Conservation (phyloP, 1,140 invertebrate genomes). For the Heterodera schachtii region DNA sequence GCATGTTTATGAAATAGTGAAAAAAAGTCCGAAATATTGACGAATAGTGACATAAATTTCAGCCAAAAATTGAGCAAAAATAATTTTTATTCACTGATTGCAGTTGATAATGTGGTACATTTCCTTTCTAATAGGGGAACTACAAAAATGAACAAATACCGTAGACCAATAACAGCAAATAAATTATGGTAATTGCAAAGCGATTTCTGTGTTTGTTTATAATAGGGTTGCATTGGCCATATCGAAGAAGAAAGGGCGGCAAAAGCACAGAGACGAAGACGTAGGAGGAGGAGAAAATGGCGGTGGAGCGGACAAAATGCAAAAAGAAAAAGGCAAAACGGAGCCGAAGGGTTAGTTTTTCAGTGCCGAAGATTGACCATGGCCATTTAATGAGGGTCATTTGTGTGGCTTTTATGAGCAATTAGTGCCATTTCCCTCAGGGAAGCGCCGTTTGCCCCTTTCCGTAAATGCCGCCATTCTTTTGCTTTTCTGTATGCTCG, state of each 20-base stretch:
- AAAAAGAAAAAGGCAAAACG: background rate
- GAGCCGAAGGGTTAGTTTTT: conserved; percentile 9
- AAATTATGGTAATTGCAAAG: no score
- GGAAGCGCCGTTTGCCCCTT: conserved; percentile 58
- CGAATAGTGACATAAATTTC: no score
- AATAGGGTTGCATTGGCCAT: conserved; percentile 1
- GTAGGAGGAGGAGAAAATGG: background rate
- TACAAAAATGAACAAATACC: no score
- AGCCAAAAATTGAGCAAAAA: no score
- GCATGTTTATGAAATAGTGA: no score
- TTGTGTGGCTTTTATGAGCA: background rate
- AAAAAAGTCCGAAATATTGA: no score
- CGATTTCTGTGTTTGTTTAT: no score
- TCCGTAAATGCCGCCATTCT: conserved; percentile 64
- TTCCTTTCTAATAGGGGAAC: no score
- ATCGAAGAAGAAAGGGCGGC: conserved; percentile 11
- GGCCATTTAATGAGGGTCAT: no score
- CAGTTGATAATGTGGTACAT: no score
- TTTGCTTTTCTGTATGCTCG: conserved; percentile 64
- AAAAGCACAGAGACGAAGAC: background rate
- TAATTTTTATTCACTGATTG: no score
- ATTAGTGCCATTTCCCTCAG: background rate
- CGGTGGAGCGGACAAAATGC: background rate
- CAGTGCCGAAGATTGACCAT: background rate
- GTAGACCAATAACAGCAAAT: no score